These are phyloP conservation scores for Ficedula albicollis DNA, from an alignment of 2,797 vertebrate species.

Conservation along the genomic window DNA sequence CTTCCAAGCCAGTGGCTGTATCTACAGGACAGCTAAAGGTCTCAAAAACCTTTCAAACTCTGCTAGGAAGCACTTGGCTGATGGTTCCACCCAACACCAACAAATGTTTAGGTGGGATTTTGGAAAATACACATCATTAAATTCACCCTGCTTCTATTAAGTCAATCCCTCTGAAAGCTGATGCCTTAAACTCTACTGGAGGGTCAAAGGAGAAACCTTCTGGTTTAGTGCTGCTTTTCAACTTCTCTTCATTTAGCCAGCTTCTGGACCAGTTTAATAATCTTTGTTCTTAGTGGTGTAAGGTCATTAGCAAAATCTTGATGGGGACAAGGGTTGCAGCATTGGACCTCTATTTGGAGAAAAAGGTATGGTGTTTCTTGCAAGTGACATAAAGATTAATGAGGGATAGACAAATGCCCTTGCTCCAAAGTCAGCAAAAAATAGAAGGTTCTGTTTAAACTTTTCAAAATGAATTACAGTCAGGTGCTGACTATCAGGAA, in stretches of 20 bases:
- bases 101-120: background rate
- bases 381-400: slow-evolving; percentile 60
- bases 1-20: background rate
- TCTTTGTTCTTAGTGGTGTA: background rate
- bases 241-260: background rate
- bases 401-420: slow-evolving; percentile 59
- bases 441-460: slow-evolving; percentile 60
- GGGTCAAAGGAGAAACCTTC: background rate
- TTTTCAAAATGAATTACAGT: slow-evolving; percentile 63
- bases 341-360: background rate
- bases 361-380: slow-evolving; percentile 40
- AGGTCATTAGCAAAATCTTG: slow-evolving; percentile 26
- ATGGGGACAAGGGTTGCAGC: background rate
- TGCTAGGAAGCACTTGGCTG: background rate
- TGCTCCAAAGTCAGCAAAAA: slow-evolving; percentile 67
- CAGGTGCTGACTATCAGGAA: slow-evolving; percentile 52
- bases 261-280: background rate
- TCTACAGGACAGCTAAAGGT: background rate
- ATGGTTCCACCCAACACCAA: background rate
- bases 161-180: background rate
- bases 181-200: slow-evolving; percentile 8
- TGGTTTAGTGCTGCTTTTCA: background rate
- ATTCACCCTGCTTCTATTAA: background rate
- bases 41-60: background rate
- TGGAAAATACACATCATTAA: background rate